These are phyloP conservation scores for Sebastes ruberrimus DNA, from an alignment of 2,797 vertebrate genomes.

Conservation along the genomic window DNA sequence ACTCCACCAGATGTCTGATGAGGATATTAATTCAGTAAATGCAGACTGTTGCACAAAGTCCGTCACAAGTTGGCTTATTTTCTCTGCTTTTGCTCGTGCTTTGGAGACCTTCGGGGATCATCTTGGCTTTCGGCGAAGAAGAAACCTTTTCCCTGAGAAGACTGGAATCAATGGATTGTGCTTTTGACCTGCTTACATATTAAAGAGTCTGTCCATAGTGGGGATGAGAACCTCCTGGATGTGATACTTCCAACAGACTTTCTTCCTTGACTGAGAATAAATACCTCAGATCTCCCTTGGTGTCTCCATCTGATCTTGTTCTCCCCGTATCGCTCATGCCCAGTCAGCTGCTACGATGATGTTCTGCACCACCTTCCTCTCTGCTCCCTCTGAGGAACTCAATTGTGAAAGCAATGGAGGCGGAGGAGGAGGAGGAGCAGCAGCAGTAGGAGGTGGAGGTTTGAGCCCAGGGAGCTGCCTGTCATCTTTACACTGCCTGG, in stretches of 20 bases:
- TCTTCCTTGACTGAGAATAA: background rate
- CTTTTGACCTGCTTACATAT: background rate
- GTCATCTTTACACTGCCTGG: conserved; percentile 82
- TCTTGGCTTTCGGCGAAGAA: background rate
- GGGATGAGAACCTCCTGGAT: background rate
- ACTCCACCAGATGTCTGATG: conserved; percentile 31
- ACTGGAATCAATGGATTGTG: background rate
- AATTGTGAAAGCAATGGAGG: conserved; percentile 41
- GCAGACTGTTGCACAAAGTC: background rate
- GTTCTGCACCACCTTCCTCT: conserved; percentile 88
- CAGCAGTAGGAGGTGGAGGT: conserved; percentile 38
- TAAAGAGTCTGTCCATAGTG: background rate
- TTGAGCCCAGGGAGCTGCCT: conserved; percentile 77
- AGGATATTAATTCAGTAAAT: conserved; percentile 22
- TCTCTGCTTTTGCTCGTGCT: conserved; percentile 3
- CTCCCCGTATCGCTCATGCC: background rate
- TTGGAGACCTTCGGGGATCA: background rate
- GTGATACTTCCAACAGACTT: background rate
- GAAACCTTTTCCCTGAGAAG: background rate
- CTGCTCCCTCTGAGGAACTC: conserved; percentile 78
- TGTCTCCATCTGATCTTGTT: background rate
- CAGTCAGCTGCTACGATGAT: conserved; percentile 64
- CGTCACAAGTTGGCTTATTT: background rate
- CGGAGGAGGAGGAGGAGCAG: conserved; percentile 26
- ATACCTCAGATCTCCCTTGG: background rate